These are phyloP conservation scores for Corydoras maculifer DNA, from an alignment of 2,113 vertebrate genomes.

Conservation along the genomic window DNA sequence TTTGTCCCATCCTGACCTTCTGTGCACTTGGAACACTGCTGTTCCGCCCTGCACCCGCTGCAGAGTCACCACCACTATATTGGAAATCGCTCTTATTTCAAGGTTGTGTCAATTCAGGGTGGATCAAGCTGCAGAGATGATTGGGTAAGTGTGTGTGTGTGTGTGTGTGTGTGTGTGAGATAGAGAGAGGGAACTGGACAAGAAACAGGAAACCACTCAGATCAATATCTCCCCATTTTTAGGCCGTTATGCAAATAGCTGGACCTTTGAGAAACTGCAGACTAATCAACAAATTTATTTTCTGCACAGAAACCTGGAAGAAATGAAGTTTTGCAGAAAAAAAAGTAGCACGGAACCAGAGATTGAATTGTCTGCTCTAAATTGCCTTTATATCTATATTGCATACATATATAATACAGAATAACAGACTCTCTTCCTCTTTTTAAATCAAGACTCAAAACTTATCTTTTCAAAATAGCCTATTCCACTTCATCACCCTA, in stretches of 20 bases:
- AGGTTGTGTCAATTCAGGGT: slow-evolving; percentile 61
- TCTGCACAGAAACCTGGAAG: no score
- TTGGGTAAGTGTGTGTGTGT: slow-evolving; percentile 1
- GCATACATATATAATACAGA: no score
- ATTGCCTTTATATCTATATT: no score
- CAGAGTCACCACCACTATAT: slow-evolving; percentile 28
- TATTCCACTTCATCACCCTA: no score
- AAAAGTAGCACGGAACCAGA: no score
- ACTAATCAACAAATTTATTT: no score
- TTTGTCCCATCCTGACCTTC: not conserved
- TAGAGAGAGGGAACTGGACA: slow-evolving; percentile 18
- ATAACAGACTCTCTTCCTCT: no score
- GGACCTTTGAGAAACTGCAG: slow-evolving; percentile 19
- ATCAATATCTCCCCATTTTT: slow-evolving; percentile 52
- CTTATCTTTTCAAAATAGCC: no score
- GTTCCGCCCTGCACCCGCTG: slow-evolving; percentile 30
- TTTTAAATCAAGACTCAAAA: no score
- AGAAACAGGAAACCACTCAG: slow-evolving; percentile 36
- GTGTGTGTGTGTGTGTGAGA: not conserved
- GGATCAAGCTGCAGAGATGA: slow-evolving; percentile 47
- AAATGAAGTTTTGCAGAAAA: no score
- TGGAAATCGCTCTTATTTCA: slow-evolving; percentile 57
- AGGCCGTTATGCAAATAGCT: slow-evolving; percentile 42
- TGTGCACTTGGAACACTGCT: slow-evolving; percentile 3
- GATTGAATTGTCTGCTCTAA: no score